A percentile compares a stretch with the other conserved stretches of the same genome.
phyloP scores from a whole-genome alignment of 1,140 invertebrate species.

The Drosophila auraria region DNA sequence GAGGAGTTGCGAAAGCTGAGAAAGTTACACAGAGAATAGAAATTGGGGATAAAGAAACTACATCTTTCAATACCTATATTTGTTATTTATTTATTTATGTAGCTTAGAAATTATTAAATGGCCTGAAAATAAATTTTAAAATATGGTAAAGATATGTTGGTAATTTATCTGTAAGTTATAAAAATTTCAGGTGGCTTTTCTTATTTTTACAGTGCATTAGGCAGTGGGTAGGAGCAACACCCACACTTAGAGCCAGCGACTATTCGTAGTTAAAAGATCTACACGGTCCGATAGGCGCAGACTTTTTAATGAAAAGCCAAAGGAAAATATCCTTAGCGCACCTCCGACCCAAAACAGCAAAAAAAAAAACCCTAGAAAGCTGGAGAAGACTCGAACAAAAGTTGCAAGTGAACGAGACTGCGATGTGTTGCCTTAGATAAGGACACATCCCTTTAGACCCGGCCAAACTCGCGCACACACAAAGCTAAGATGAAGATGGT shows the following conservation, averaged over 20 bases:
- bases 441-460: constrained; percentile 36
- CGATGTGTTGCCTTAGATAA: constrained; percentile 42
- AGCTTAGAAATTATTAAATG: too few species aligned
- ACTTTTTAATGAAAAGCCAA: constrained; percentile 78
- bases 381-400: constrained; percentile 17
- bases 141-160: too few species aligned
- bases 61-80: too few species aligned
- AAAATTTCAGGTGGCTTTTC: too few species aligned
- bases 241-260: constrained; percentile 27
- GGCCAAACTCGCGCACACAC: not conserved
- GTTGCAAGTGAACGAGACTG: constrained; percentile 43
- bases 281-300: constrained; percentile 61
- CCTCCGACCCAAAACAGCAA: constrained; percentile 5
- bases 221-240: not conserved
- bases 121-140: too few species aligned
- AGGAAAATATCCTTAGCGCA: constrained; percentile 28
- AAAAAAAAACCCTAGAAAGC: constrained; percentile 14
- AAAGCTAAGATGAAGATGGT: constrained; percentile 37
- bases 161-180: too few species aligned
- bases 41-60: too few species aligned
- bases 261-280: constrained; percentile 71
- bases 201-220: constrained; percentile 1
- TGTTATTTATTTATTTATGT: too few species aligned
- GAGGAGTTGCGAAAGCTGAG: constrained; percentile 7
- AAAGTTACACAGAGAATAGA: constrained; percentile 8